A percentile compares a stretch with the other conserved stretches of the same genome.
Evolutionary conservation across 1,140 invertebrate genomes (phyloP).

Genomic region (Drosophila kanapiae): DNA sequence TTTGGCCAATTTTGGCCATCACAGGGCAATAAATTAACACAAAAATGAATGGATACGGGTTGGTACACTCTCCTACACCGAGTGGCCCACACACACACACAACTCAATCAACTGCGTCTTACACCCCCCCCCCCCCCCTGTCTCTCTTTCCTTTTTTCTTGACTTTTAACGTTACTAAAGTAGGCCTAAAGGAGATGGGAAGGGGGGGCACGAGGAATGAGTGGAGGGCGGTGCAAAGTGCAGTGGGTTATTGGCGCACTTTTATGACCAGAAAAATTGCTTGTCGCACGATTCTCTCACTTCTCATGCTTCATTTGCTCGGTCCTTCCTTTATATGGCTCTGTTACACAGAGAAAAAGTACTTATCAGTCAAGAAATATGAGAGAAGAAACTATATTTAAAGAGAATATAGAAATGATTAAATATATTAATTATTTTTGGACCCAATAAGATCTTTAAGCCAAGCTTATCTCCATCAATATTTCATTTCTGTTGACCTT

Average conservation of each 20-base stretch:
- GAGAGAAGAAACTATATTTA: not conserved
- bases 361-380: not conserved
- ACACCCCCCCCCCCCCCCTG: not conserved
- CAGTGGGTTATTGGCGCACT: conserved; percentile 80
- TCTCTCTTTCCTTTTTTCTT: not conserved
- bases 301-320: conserved; percentile 35
- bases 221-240: conserved; percentile 56
- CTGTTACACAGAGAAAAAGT: conserved; percentile 4
- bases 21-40: conserved; percentile 78
- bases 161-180: conserved; percentile 52
- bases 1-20: conserved; percentile 65
- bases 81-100: conserved; percentile 61
- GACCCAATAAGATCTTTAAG: no score
- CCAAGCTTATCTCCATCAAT: not conserved
- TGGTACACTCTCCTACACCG: conserved; percentile 11
- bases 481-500: no score
- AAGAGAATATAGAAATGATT: no score
- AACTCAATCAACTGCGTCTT: conserved; percentile 48
- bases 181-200: conserved; percentile 35
- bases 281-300: conserved; percentile 48
- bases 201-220: not conserved
- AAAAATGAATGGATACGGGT: conserved; percentile 71
- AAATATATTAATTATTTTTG: no score
- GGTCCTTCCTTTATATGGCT: not conserved
- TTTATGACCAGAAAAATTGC: conserved; percentile 64